Conservation (phyloP, 2,888 invertebrate species). For the Theretra japonica region DNA sequence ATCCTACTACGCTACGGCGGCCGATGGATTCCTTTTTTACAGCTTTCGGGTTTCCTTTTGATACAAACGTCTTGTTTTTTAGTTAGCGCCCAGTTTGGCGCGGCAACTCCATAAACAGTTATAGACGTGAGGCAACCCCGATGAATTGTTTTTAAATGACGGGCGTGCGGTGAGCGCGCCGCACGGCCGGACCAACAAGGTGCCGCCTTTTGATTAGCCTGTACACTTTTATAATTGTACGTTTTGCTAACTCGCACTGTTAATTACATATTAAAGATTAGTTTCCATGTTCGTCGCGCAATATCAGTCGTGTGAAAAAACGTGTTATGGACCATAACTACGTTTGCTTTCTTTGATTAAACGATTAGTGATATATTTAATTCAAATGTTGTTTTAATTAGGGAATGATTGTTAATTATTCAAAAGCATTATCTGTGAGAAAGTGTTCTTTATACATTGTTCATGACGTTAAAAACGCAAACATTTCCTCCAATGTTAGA, state of each 20-base stretch:
- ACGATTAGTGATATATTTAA: not conserved
- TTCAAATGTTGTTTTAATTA: slow-evolving; percentile 1
- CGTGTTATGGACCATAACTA: not conserved
- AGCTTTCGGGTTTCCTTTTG: slow-evolving; percentile 74
- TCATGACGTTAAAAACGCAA: slow-evolving; percentile 1
- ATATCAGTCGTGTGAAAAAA: not conserved
- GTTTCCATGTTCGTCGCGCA: slow-evolving; percentile 2
- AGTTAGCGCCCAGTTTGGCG: slow-evolving; percentile 75
- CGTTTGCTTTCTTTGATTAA: not conserved
- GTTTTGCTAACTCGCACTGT: slow-evolving; percentile 9
- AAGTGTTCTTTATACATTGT: not conserved
- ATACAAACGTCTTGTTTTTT: slow-evolving; percentile 74
- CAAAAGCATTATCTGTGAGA: not conserved
- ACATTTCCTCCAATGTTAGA: not conserved
- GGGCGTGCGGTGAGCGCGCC: slow-evolving; percentile 54
- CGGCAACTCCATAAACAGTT: slow-evolving; percentile 82
- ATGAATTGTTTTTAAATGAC: slow-evolving; percentile 80
- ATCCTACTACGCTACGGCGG: slow-evolving; percentile 72
- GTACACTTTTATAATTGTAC: slow-evolving; percentile 38
- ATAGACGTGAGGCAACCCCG: slow-evolving; percentile 79
- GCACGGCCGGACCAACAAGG: slow-evolving; percentile 46
- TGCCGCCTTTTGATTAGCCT: slow-evolving; percentile 44
- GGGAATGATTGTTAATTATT: not conserved
- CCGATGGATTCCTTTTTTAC: slow-evolving; percentile 63
- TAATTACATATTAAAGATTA: slow-evolving; percentile 16